A percentile compares a stretch with the other conserved stretches of the same genome.
Evolutionary conservation across 2,113 vertebrate species (phyloP).

Genomic region (Psophia crepitans): DNA sequence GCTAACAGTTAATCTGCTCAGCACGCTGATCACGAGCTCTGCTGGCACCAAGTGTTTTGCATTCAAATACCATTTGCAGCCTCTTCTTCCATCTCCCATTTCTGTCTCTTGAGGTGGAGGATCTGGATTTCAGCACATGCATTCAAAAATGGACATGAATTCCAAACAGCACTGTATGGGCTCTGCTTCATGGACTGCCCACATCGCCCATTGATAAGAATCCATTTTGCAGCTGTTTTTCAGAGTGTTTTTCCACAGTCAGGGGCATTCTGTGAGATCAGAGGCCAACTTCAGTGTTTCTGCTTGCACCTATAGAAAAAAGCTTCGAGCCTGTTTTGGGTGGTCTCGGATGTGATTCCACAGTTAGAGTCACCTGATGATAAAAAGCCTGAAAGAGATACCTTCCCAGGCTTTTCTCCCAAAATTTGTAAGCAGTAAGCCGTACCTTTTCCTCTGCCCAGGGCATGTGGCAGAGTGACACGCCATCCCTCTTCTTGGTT

Average conservation of each 20-base stretch:
- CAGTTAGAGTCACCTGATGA: neutral
- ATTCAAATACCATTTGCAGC: neutral
- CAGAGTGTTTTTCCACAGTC: neutral
- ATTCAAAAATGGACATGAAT: neutral
- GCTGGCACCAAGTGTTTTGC: neutral
- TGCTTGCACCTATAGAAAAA: neutral
- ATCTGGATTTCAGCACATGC: neutral
- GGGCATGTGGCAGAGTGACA: neutral
- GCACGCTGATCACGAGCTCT: neutral
- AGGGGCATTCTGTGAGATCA: neutral
- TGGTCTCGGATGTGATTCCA: neutral
- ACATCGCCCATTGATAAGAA: neutral
- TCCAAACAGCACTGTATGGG: neutral
- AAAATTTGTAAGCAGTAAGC: neutral
- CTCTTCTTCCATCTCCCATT: neutral
- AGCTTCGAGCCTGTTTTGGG: rapidly evolving
- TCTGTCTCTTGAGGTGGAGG: neutral
- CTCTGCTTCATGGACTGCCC: neutral
- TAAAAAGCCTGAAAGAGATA: neutral
- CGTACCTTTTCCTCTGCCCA: neutral
- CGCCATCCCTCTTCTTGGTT: neutral
- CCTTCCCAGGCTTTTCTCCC: neutral
- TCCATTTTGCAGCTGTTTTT: neutral
- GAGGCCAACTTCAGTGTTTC: neutral
- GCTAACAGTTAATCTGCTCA: neutral